Conservation (phyloP, 2,888 invertebrate species). For the Limnephilus rhombicus region DNA sequence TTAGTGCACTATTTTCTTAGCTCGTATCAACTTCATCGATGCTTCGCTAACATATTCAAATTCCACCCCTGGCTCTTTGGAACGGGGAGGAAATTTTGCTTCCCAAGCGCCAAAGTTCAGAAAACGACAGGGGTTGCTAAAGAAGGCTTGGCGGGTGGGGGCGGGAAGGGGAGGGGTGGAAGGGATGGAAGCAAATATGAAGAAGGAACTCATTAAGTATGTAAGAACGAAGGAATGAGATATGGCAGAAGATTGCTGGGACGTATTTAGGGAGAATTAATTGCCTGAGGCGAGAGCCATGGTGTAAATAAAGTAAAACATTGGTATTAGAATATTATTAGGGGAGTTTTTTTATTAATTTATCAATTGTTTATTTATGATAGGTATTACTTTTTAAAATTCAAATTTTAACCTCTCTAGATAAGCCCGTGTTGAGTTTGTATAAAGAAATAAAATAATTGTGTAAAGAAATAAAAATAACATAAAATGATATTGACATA, state of each 20-base stretch:
- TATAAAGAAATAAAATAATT: no score
- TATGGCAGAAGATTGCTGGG: conserved; percentile 30
- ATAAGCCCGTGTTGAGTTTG: no score
- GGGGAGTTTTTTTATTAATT: no score
- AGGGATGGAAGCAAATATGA: conserved; percentile 59
- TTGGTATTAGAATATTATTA: no score
- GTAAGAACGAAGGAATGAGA: conserved; percentile 60
- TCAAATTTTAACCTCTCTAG: no score
- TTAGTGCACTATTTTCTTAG: background rate
- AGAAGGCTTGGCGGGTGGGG: background rate
- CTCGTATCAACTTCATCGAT: background rate
- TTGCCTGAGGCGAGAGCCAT: background rate
- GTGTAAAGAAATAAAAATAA: no score
- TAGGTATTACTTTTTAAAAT: no score
- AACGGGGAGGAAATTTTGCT: conserved; percentile 45
- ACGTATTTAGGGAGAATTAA: conserved; percentile 13
- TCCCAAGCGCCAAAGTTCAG: conserved; percentile 47
- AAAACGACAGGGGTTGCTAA: conserved; percentile 41
- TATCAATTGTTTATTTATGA: no score
- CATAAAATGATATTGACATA: no score
- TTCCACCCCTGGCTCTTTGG: background rate
- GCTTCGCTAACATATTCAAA: background rate
- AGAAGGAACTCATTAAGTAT: conserved; percentile 64
- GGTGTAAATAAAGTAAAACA: background rate
- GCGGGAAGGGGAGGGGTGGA: conserved; percentile 6